Evolutionary conservation across 2,113 vertebrate species (phyloP), one percentile per base, ranked within the genome.

Genomic region (Galbula dea): DNA sequence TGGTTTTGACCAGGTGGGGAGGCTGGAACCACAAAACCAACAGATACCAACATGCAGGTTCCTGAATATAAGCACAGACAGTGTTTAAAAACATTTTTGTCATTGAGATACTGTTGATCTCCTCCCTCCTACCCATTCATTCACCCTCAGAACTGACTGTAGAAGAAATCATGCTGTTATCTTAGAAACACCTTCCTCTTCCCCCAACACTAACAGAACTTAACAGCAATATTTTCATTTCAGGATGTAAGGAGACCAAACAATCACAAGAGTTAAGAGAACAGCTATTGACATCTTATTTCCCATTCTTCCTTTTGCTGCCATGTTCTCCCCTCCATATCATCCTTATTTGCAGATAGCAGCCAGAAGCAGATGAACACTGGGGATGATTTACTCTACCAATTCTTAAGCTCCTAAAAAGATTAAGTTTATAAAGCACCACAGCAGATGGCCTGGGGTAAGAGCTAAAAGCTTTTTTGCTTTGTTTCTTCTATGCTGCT

Each of bases 361-460:
- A 73, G 55, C 63, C 15, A 67, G 10, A 30, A 80, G 76, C 36
- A 76, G 59, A 81, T 59, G 57, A 94, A 72, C 84, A 54, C n/a
- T 26, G 27, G 24, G 65, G 18, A 34, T 37, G 26, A 93, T 74
- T 83, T 86, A 13, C 9, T 74, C 27, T 82, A 66, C 18, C 34
- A 61, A 20, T 63, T 93, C 83, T 48, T 81, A 86, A 81, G 65
- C 92, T 81, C 67, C 71, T 96, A 90, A 96, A 87, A 79, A 3
- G 41, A 94, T 95, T 89, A 95, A 74, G 59, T 37, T 59, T 68
- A 65, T 34, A 49, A 84, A 95, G 69, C 34, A 65, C 74, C 69
- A 20, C 9, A 67, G 63, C 91, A 96, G 93, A 95, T 90, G 94
- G 91, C n/a, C 54, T 52, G 21, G n/a, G 54, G 49, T 30, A 91